These are phyloP conservation scores for Ophraella communa DNA, from an alignment of 2,888 invertebrate species.

Conservation along the genomic window DNA sequence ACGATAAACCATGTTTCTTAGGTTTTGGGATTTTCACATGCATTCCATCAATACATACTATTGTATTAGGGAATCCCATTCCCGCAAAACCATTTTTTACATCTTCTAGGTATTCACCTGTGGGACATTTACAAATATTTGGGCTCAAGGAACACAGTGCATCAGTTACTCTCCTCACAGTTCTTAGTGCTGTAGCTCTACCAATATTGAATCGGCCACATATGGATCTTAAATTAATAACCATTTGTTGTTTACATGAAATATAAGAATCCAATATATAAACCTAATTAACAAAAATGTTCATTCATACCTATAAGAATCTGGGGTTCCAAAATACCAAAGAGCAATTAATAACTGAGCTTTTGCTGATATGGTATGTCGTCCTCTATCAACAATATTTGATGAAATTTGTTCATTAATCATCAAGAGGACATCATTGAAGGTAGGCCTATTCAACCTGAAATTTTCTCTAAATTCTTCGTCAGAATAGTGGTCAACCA, in stretches of 20 bases:
- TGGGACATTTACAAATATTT: slow-evolving; percentile 3
- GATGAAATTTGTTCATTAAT: slow-evolving; percentile 14
- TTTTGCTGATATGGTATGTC: slow-evolving; percentile 14
- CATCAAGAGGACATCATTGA: slow-evolving; percentile 9
- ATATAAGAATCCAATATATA: neutral
- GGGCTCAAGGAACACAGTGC: neutral
- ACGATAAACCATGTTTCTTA: slow-evolving; percentile 29
- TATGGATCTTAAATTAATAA: neutral
- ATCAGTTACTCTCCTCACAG: neutral
- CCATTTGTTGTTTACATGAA: neutral
- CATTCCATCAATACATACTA: slow-evolving; percentile 18
- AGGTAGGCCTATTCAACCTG: slow-evolving; percentile 17
- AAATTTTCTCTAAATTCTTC: slow-evolving; percentile 23
- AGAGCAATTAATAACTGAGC: slow-evolving; percentile 8
- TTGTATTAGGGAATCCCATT: slow-evolving; percentile 18
- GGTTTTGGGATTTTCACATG: slow-evolving; percentile 22
- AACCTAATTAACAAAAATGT: neutral
- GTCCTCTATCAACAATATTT: slow-evolving; percentile 17
- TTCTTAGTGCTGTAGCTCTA: slow-evolving; percentile 6
- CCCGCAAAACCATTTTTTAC: slow-evolving; percentile 6
- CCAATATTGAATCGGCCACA: slow-evolving; percentile 10
- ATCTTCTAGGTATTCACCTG: neutral
- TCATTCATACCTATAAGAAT: slow-evolving; percentile 20
- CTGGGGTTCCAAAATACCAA: slow-evolving; percentile 28
- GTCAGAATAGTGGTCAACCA: slow-evolving; percentile 11